Base-by-base conservation (phyloP, 2,888 invertebrate genomes). In the Agrochola circellaris region DNA sequence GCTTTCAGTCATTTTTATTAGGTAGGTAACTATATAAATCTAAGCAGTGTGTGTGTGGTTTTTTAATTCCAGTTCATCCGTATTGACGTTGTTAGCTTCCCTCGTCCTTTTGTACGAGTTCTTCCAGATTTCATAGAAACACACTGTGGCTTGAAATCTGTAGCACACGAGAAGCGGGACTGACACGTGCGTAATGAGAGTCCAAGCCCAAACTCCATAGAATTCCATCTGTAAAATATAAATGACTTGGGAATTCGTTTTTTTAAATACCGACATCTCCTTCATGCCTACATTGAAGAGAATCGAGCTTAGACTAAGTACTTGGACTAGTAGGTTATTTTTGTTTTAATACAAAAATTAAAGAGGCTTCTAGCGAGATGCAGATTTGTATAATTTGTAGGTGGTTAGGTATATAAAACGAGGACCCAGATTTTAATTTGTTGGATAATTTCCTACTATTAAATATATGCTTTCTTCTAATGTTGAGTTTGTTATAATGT, bases 51-150 rank as follows among this genome's bases (percentile, higher is more conserved):
- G 94, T 34, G 78, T 79, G 83, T 93, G 92, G 88, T 90, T 94
- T 88, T 95, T 96, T 91, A 95, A 93, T 94, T 96, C 96, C 72
- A 96, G 88, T 82, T 95, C 94, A 84, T 95, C 94, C 34, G 76
- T 34, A 72, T 88, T 79, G 70, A 87, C 79, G 34, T 90, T 82
- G 42, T 90, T 90, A 17, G 82, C 82, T 79, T 93, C 91, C 89
- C 93, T 95, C 74, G 93, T 94, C 85, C 93, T 95, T 90, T 98
- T 98, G 93, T 98, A 98, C 0, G 98, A 97, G 87, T 97, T 97
- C 89, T 98, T 98, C 98, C 98, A 98, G 82, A 98, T 98, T 93
- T 98, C 98, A 89, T 98, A 98, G 64, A 98, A 97, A 89, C 98
- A 98, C 20, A 98, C 98, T 0, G 98, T 98, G n/a, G 98, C 98